Conservation (phyloP, 2,888 invertebrate species). For the Melanargia galathea region DNA sequence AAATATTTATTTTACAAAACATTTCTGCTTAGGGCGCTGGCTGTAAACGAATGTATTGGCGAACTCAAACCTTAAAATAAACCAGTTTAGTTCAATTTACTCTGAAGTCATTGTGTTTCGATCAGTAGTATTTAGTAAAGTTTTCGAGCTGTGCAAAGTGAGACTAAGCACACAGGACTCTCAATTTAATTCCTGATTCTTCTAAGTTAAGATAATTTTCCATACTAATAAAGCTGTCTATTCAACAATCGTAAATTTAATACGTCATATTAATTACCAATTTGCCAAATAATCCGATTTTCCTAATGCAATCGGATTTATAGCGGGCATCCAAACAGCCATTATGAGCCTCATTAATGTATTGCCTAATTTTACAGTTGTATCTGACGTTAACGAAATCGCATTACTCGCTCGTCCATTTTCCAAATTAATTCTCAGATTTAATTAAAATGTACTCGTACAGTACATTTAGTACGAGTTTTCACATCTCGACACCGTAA, state of each 20-base stretch:
- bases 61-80: no score
- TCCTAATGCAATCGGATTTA: neutral
- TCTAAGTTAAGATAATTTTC: no score
- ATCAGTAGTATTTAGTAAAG: no score
- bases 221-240: no score
- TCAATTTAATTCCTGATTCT: no score
- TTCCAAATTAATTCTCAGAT: slow-evolving; percentile 11
- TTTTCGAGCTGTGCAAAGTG: no score
- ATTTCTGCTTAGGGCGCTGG: no score
- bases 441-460: slow-evolving; percentile 5
- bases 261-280: neutral
- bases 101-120: no score
- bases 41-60: no score
- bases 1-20: no score
- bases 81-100: no score
- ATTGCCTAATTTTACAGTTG: slow-evolving; percentile 8
- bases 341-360: neutral
- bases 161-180: no score
- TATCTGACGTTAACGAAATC: slow-evolving; percentile 1
- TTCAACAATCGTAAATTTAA: neutral
- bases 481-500: neutral
- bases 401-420: neutral
- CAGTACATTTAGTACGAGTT: neutral
- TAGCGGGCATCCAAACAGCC: neutral
- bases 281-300: neutral